These are phyloP conservation scores for Drosophila lacertosa DNA, from an alignment of 1,140 invertebrate species.

Conservation along the genomic window DNA sequence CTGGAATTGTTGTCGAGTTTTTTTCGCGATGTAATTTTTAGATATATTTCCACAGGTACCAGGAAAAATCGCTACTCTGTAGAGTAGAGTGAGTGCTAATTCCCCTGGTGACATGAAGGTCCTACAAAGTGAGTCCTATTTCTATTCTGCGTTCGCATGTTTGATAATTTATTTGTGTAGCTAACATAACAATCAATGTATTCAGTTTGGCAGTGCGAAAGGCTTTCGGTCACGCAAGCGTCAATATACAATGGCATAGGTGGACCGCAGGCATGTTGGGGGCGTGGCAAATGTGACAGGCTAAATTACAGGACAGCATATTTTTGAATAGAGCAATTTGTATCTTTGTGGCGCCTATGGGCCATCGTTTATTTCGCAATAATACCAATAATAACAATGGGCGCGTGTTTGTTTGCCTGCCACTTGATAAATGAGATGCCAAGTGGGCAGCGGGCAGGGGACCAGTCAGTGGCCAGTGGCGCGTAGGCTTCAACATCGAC, in stretches of 20 bases:
- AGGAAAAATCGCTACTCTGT: too few relatives aligned
- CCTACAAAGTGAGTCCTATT: neutral
- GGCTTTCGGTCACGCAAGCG: conserved; percentile 34
- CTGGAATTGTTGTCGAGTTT: too few relatives aligned
- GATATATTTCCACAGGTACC: too few relatives aligned
- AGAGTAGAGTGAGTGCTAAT: too few relatives aligned
- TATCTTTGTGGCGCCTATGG: conserved; percentile 30
- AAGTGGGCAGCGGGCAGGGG: conserved; percentile 21
- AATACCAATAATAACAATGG: conserved; percentile 76
- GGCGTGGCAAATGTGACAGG: conserved; percentile 53
- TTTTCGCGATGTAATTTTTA: too few relatives aligned
- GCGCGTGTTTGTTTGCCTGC: conserved; percentile 63
- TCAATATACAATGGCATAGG: conserved; percentile 28
- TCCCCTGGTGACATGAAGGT: neutral
- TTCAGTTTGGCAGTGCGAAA: conserved; percentile 28
- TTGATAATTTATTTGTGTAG: conserved; percentile 38
- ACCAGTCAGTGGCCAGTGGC: neutral
- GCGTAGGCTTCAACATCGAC: neutral
- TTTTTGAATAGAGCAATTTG: conserved; percentile 77
- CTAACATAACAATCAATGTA: conserved; percentile 39
- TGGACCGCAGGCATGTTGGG: conserved; percentile 3
- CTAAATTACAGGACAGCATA: conserved; percentile 40
- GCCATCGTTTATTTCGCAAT: conserved; percentile 59
- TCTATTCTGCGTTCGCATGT: neutral
- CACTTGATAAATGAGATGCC: conserved; percentile 73